Conservation (phyloP, 2,888 invertebrate species). For the Fabriciana adippe region DNA sequence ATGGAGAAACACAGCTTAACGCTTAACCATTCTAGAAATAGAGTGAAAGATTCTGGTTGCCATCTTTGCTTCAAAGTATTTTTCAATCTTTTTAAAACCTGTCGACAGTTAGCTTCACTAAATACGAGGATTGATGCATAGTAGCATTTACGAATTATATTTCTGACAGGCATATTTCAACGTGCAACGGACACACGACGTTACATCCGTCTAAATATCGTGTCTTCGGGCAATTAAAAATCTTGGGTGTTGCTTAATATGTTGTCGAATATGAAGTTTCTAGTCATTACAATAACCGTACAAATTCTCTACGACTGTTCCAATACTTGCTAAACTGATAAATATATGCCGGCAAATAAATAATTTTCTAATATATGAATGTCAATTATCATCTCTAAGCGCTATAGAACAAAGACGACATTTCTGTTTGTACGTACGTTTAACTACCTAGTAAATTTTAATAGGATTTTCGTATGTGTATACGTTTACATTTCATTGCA, state of each 20-base stretch:
- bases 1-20: conserved; percentile 24
- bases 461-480: no score
- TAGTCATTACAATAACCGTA: conserved; percentile 35
- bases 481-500: no score
- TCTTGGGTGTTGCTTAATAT: conserved; percentile 29
- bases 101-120: no score
- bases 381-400: neutral
- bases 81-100: no score
- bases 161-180: neutral
- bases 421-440: no score
- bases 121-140: no score
- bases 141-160: neutral
- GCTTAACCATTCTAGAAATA: conserved; percentile 20
- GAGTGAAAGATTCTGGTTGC: no score
- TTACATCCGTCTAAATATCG: conserved; percentile 31
- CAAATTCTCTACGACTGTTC: conserved; percentile 31
- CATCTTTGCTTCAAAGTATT: no score
- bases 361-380: conserved; percentile 5
- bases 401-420: no score
- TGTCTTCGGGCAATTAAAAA: conserved; percentile 31
- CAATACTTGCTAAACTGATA: conserved; percentile 22
- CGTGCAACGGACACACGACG: conserved; percentile 25
- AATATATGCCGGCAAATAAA: neutral
- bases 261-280: conserved; percentile 34
- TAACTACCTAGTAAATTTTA: no score